Conservation (phyloP, 2,888 invertebrate species). For the Noctua janthe region DNA sequence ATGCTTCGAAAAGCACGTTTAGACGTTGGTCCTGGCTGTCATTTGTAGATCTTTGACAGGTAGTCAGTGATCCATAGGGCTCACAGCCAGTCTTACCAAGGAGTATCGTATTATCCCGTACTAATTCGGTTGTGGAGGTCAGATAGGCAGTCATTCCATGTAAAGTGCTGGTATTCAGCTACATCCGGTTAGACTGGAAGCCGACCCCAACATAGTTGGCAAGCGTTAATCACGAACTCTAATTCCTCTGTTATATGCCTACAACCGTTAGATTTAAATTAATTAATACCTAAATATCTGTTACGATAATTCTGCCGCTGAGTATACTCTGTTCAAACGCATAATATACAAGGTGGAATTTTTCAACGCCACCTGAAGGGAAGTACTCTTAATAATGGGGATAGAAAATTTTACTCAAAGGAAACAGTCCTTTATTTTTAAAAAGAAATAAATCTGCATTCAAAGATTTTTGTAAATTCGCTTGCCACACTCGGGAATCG, state of each 20-base stretch:
- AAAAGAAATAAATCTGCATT: no score
- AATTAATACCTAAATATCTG: background rate
- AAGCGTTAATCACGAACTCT: background rate
- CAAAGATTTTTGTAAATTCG: no score
- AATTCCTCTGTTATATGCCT: background rate
- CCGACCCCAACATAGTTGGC: background rate
- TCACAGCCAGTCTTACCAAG: background rate
- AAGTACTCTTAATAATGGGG: no score
- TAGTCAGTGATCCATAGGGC: no score
- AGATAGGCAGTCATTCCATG: background rate
- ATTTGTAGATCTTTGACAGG: background rate
- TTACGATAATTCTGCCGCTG: background rate
- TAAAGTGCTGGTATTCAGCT: background rate
- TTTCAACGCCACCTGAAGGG: no score
- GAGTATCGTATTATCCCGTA: background rate
- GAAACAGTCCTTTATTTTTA: no score
- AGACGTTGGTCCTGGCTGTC: background rate
- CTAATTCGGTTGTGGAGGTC: no score
- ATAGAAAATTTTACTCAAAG: no score
- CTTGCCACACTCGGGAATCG: no score
- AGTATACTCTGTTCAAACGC: background rate
- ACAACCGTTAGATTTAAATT: background rate
- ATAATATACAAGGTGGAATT: no score
- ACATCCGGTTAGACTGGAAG: no score
- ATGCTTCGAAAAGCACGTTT: background rate